Percentiles rank a stretch among this genome's conserved stretches.
Conservation (phyloP, 2,113 vertebrate genomes). For the Halcyon senegalensis region DNA sequence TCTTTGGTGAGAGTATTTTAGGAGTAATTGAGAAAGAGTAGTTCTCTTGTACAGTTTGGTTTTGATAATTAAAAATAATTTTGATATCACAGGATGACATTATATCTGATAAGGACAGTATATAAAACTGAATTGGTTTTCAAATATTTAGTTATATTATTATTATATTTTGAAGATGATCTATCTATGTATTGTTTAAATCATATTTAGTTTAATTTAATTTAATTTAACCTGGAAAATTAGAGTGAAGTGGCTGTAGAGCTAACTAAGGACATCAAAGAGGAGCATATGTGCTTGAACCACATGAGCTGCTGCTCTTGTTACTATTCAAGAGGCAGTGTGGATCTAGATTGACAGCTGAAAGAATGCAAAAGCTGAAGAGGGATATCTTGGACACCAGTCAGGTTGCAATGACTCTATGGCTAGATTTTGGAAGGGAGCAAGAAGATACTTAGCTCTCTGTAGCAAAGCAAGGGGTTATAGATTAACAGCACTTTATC, state of each 20-base stretch:
- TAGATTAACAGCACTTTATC: background rate
- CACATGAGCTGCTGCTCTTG: background rate
- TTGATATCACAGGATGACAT: background rate
- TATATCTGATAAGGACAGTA: background rate
- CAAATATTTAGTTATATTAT: background rate
- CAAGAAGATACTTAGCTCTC: background rate
- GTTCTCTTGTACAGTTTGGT: background rate
- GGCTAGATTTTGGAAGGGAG: background rate
- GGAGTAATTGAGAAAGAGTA: background rate
- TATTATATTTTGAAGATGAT: background rate
- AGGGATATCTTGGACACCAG: background rate
- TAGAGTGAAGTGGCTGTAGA: background rate
- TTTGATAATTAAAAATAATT: background rate
- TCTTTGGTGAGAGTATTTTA: background rate
- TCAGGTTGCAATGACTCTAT: background rate
- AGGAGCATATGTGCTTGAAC: background rate
- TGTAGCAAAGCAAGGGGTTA: background rate
- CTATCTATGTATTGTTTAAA: background rate
- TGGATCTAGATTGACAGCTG: background rate
- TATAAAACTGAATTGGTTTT: background rate
- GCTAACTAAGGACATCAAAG: background rate
- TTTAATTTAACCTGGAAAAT: background rate
- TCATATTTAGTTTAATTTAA: background rate
- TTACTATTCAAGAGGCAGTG: background rate
- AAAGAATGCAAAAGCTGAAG: background rate